Evolutionary conservation across 1,140 invertebrate genomes (phyloP).

Genomic region (Drosophila biarmipes): DNA sequence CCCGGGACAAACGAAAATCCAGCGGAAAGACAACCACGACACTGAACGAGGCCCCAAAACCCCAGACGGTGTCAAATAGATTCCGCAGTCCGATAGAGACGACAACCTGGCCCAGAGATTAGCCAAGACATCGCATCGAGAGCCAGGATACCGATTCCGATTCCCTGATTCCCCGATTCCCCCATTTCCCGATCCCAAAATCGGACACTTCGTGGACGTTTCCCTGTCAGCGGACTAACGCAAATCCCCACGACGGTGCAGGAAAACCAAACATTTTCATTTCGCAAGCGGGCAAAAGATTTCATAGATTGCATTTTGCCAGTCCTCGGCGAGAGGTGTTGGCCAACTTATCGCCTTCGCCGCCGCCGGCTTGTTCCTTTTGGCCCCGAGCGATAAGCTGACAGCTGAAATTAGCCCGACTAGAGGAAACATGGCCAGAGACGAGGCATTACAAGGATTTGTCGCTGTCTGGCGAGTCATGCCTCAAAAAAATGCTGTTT

Average conservation of each 20-base stretch:
- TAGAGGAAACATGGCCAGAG: constrained; percentile 76
- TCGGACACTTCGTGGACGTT: constrained; percentile 70
- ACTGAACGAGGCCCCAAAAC: background rate
- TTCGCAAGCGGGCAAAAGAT: constrained; percentile 55
- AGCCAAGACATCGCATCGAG: constrained; percentile 46
- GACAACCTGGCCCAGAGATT: constrained; percentile 59
- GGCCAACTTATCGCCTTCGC: constrained; percentile 51
- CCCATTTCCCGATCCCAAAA: constrained; percentile 27
- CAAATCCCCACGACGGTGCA: constrained; percentile 25
- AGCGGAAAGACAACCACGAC: constrained; percentile 35
- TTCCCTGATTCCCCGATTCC: background rate
- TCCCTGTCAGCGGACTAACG: constrained; percentile 59
- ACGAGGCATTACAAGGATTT: constrained; percentile 81
- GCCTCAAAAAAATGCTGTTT: constrained; percentile 11
- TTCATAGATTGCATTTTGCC: constrained; percentile 68
- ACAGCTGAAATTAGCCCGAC: constrained; percentile 83
- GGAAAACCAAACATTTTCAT: constrained; percentile 62
- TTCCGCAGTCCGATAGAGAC: constrained; percentile 73
- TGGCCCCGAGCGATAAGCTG: constrained; percentile 76
- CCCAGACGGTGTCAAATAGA: constrained; percentile 76
- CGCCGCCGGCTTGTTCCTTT: constrained; percentile 51
- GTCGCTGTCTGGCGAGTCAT: constrained; percentile 45
- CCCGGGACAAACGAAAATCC: constrained; percentile 41
- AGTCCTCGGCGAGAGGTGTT: constrained; percentile 46
- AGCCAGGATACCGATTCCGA: constrained; percentile 23